Evolutionary conservation across 2,797 vertebrate species (phyloP).

Genomic region (Gallinago stenura): DNA sequence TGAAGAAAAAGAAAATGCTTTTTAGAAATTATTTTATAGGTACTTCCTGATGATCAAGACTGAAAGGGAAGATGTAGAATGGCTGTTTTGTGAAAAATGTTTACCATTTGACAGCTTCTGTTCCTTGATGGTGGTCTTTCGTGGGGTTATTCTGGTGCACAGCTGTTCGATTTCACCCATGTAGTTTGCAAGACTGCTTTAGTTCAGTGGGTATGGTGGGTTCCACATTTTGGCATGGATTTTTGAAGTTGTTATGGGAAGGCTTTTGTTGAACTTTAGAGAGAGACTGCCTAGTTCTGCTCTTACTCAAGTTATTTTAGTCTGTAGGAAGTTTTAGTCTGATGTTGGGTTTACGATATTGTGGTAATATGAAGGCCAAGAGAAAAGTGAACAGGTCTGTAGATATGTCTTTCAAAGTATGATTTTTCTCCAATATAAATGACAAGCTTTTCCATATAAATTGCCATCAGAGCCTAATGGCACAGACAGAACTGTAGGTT

Average conservation of each 20-base stretch:
- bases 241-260: background rate
- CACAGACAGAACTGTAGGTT: background rate
- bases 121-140: background rate
- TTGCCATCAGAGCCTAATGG: background rate
- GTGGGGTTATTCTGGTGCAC: background rate
- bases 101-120: background rate
- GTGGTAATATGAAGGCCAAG: background rate
- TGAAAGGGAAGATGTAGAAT: background rate
- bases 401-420: background rate
- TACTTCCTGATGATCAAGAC: background rate
- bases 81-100: background rate
- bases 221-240: background rate
- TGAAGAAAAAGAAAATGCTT: background rate
- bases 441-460: background rate
- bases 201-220: background rate
- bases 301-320: background rate
- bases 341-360: background rate
- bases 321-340: background rate
- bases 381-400: background rate
- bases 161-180: background rate
- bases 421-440: background rate
- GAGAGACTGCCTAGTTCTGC: background rate
- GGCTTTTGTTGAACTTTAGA: background rate
- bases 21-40: background rate
- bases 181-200: background rate